Percentiles rank a stretch among this genome's conserved stretches.
Conservation (phyloP, 1,140 invertebrate genomes). For the Drosophila pallidifrons region DNA sequence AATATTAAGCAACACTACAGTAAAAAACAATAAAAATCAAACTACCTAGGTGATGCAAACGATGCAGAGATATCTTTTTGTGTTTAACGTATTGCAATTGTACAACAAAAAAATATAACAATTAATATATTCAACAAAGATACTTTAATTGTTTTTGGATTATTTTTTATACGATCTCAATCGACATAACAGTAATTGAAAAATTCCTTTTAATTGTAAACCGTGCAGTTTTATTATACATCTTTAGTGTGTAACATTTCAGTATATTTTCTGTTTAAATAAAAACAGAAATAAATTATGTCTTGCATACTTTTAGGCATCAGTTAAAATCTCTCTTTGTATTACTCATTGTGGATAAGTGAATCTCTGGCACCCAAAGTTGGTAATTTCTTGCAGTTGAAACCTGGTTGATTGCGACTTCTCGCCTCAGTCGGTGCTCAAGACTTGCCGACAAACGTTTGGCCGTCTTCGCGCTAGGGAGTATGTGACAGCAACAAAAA, state of each 20-base stretch:
- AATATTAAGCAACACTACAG: too few relatives aligned
- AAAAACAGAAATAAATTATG: not conserved
- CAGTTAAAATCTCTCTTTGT: not conserved
- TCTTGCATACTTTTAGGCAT: slow-evolving; percentile 23
- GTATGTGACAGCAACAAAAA: slow-evolving; percentile 18
- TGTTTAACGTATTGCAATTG: too few relatives aligned
- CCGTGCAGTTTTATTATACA: too few relatives aligned
- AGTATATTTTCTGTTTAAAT: not conserved
- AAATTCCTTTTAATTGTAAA: too few relatives aligned
- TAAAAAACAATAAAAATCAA: too few relatives aligned
- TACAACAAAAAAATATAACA: too few relatives aligned
- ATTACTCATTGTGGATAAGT: slow-evolving; percentile 2
- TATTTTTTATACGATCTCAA: too few relatives aligned
- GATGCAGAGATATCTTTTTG: too few relatives aligned
- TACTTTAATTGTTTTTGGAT: too few relatives aligned
- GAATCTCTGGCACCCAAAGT: slow-evolving; percentile 53
- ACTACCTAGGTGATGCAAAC: too few relatives aligned
- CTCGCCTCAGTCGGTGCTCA: slow-evolving; percentile 63
- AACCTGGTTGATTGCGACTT: slow-evolving; percentile 14
- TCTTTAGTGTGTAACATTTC: not conserved
- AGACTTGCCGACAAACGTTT: slow-evolving; percentile 63
- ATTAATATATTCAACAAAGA: too few relatives aligned
- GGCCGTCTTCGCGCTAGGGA: slow-evolving; percentile 46
- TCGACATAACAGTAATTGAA: too few relatives aligned
- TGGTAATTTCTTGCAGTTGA: slow-evolving; percentile 58